Percentiles rank a stretch among this genome's conserved stretches.
These are phyloP conservation scores for Luscinia luscinia DNA, from an alignment of 2,797 vertebrate species.

Conservation along the genomic window DNA sequence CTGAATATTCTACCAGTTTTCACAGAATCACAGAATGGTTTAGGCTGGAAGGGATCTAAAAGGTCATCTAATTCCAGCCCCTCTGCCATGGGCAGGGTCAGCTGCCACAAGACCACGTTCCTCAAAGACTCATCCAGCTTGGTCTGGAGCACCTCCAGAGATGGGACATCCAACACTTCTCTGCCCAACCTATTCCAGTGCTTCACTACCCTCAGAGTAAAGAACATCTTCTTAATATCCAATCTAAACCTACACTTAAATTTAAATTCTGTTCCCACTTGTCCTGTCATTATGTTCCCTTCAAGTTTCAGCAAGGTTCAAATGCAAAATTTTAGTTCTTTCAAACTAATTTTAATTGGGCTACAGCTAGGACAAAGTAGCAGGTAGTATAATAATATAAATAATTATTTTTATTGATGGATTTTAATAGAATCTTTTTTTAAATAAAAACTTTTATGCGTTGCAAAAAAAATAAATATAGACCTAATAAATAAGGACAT, in stretches of 20 bases:
- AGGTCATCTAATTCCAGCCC: not conserved
- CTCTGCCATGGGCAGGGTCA: not conserved
- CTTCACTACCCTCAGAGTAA: not conserved
- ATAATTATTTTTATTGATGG: not conserved
- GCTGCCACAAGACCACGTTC: not conserved
- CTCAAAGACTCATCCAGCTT: not conserved
- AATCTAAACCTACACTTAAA: not conserved
- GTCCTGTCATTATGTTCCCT: too few species aligned
- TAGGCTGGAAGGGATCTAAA: not conserved
- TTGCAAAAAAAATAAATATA: not conserved
- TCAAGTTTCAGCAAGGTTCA: not conserved
- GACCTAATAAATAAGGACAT: not conserved
- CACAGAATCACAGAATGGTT: accelerated
- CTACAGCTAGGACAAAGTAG: not conserved
- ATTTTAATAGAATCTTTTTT: not conserved
- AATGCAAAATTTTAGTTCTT: not conserved
- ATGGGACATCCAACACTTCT: not conserved
- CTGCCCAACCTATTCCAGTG: not conserved
- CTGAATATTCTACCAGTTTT: not conserved
- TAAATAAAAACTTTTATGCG: not conserved
- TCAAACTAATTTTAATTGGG: not conserved
- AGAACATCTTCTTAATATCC: not conserved
- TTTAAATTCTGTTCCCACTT: not conserved
- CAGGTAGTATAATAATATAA: not conserved
- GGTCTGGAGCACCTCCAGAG: not conserved